These are phyloP conservation scores for Cygnus buccinator DNA, from an alignment of 2,113 vertebrate genomes.

Conservation along the genomic window DNA sequence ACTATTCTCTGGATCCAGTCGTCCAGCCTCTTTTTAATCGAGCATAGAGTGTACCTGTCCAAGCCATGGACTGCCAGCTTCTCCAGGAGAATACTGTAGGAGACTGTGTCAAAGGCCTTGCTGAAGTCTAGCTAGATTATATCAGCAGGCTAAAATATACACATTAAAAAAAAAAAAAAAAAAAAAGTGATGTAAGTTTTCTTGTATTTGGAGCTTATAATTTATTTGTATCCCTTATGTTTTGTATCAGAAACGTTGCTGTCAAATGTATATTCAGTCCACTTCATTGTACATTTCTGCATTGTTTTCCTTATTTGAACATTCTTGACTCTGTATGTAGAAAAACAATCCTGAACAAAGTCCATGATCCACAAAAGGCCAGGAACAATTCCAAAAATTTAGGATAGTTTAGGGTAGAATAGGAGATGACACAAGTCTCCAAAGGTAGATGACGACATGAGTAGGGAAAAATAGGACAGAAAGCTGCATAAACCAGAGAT, in stretches of 20 bases:
- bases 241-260: not conserved
- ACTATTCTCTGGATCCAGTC: too few relatives aligned
- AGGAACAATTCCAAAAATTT: not conserved
- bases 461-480: not conserved
- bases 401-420: not conserved
- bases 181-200: not conserved
- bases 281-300: not conserved
- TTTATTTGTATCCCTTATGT: not conserved
- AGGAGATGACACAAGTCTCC: not conserved
- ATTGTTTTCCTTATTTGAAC: not conserved
- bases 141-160: not conserved
- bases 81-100: too few relatives aligned
- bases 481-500: not conserved
- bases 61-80: too few relatives aligned
- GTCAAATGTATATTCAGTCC: not conserved
- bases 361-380: not conserved
- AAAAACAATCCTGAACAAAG: not conserved
- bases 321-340: not conserved
- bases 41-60: too few relatives aligned
- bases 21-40: too few relatives aligned
- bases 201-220: not conserved
- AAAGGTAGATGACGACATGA: not conserved
- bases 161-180: not conserved
- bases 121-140: too few relatives aligned
- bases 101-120: too few relatives aligned